Base-by-base conservation (phyloP, 23 tunicate species). In the Ciona savignyi region DNA sequence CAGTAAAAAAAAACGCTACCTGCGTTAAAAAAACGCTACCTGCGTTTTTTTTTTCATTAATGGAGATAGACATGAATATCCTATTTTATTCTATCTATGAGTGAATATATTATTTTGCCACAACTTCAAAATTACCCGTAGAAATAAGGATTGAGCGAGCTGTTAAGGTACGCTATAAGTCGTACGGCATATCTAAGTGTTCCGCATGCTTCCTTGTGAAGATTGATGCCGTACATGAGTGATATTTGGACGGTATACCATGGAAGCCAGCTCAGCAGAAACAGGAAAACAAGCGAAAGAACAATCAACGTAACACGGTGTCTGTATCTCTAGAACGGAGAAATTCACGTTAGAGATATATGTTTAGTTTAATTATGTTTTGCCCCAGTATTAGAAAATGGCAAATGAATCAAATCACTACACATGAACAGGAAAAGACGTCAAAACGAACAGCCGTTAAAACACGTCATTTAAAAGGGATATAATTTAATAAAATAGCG, bases 51-150 rank as follows among this genome's bases (percentile, higher is more conserved):
- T n/a, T n/a, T n/a, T n/a, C n/a, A n/a, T n/a, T n/a, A n/a, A n/a
- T n/a, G n/a, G n/a, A n/a, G n/a, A n/a, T n/a, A n/a, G n/a, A n/a
- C n/a, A n/a, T n/a, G n/a, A n/a, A n/a, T n/a, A n/a, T n/a, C n/a
- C n/a, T n/a, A n/a, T n/a, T n/a, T n/a, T n/a, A n/a, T n/a, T n/a
- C n/a, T n/a, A n/a, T n/a, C n/a, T n/a, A n/a, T n/a, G n/a, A n/a
- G n/a, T n/a, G n/a, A n/a, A n/a, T n/a, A n/a, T n/a, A n/a, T n/a
- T n/a, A n/a, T n/a, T n/a, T n/a, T n/a, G n/a, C n/a, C n/a, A n/a
- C n/a, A n/a, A n/a, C n/a, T n/a, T n/a, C n/a, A n/a, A n/a, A 63
- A 20, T 63, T n/a, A 91, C 97, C 97, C 84, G 97, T 91, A 91
- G 62, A 91, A 91, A 35, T 91, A 91, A 1, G 97, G 97, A 76